These are phyloP conservation scores for Promerops cafer DNA, from an alignment of 2,113 vertebrate species.

Conservation along the genomic window DNA sequence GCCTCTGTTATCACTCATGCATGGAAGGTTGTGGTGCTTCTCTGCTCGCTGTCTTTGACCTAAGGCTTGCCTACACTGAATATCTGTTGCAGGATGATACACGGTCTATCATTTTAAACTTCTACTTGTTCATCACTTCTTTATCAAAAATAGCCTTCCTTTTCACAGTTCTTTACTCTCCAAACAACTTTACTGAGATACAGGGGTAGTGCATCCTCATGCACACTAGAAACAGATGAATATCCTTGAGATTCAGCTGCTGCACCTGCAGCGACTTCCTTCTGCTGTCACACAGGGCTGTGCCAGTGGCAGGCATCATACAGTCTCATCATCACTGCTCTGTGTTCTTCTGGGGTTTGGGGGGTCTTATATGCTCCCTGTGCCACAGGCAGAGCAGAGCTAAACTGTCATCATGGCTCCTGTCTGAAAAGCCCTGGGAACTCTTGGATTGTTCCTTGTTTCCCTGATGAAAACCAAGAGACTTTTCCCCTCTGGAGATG, in stretches of 20 bases:
- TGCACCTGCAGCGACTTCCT: not conserved
- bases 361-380: not conserved
- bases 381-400: not conserved
- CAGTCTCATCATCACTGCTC: not conserved
- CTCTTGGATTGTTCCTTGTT: not conserved
- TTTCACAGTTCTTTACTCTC: not conserved
- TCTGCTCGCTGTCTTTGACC: not conserved
- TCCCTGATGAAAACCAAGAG: not conserved
- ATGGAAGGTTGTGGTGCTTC: not conserved
- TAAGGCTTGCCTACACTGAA: not conserved
- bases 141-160: not conserved
- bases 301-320: not conserved
- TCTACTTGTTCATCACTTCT: not conserved
- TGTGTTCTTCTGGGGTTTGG: not conserved
- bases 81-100: not conserved
- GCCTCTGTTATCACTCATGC: not conserved
- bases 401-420: accelerated
- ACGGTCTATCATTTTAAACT: not conserved
- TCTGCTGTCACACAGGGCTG: not conserved
- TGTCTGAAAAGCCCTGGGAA: not conserved
- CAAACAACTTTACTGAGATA: not conserved
- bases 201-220: not conserved
- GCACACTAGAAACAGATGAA: accelerated
- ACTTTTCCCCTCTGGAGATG: not conserved
- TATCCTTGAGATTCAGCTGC: not conserved